These are phyloP conservation scores for Centruroides sculpturatus DNA, from an alignment of 1,140 invertebrate genomes.

Conservation along the genomic window DNA sequence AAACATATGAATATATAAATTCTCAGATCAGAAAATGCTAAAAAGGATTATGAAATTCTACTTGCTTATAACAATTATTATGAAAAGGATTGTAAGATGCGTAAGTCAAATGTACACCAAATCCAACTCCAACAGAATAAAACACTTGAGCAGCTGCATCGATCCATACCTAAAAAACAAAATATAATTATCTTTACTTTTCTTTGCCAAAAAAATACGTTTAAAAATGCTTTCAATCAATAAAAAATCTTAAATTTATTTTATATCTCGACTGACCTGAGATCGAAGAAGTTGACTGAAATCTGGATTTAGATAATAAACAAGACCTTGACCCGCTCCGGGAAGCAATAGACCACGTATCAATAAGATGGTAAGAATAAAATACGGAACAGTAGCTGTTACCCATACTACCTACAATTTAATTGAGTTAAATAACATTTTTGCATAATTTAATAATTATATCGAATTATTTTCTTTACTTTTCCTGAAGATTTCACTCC, in stretches of 20 bases:
- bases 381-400: conserved; percentile 62
- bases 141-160: conserved; percentile 78
- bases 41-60: conserved; percentile 8
- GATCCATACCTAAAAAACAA: conserved; percentile 58
- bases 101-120: conserved; percentile 75
- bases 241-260: background rate
- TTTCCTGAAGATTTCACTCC: conserved; percentile 40
- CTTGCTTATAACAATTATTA: conserved; percentile 64
- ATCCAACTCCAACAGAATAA: conserved; percentile 78
- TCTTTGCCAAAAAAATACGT: too few species aligned
- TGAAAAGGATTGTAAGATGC: conserved; percentile 78
- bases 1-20: background rate
- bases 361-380: conserved; percentile 55
- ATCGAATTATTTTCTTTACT: conserved; percentile 14
- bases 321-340: conserved; percentile 31
- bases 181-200: background rate
- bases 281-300: conserved; percentile 30
- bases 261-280: conserved; percentile 20
- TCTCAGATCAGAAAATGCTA: conserved; percentile 11
- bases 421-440: background rate
- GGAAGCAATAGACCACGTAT: conserved; percentile 48
- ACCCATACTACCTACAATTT: conserved; percentile 53
- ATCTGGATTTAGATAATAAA: conserved; percentile 34
- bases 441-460: background rate
- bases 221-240: background rate